Evolutionary conservation across 2,888 invertebrate genomes (phyloP), one percentile per base, ranked within the genome.

Genomic region (Athalia cordata): DNA sequence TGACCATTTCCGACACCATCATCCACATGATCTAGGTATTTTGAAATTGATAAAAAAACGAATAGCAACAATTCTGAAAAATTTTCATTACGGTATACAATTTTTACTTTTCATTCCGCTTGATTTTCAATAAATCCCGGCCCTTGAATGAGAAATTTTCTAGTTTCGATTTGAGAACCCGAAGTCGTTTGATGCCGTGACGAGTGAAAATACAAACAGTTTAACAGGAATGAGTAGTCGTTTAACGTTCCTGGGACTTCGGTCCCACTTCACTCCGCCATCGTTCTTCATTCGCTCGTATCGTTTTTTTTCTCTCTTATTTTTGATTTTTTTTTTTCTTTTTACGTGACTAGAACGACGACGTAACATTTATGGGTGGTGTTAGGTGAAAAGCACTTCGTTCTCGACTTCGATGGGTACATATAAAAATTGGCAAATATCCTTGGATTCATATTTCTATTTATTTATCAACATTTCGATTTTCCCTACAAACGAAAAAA

Each of bases 191-290:
- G 83, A 83, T 82, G 83, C 84, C 86, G 87, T 88, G 88, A 88
- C 87, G 88, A 88, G 88, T 88, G 87, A 87, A 87, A 88, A 88
- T 88, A 88, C 87, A 88, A 88, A 88, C 88, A 87, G 86, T 88
- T 88, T 88, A 88, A 87, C 86, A 84, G 85, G 87, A 87, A 88
- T 88, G 88, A 88, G 87, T 88, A 86, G 87, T 85, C 87, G 84
- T 87, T 88, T 85, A 85, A 81, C 84, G 86, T 87, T 84, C 81
- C 81, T 80, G 79, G 76, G 82, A 81, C 80, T 81, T 74, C 80
- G 79, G 74, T 65, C 67, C 57, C 72, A 61, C 77, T 78, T 49
- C 59, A 13, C 61, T 29, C 29, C 4, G 57, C 9, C 65, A n/a
- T 66, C 45, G 50, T 47, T 50, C 47, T 11, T 43, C 59, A 29